Base-by-base conservation (phyloP, 2,797 vertebrate species). In the Gambelia wislizenii region DNA sequence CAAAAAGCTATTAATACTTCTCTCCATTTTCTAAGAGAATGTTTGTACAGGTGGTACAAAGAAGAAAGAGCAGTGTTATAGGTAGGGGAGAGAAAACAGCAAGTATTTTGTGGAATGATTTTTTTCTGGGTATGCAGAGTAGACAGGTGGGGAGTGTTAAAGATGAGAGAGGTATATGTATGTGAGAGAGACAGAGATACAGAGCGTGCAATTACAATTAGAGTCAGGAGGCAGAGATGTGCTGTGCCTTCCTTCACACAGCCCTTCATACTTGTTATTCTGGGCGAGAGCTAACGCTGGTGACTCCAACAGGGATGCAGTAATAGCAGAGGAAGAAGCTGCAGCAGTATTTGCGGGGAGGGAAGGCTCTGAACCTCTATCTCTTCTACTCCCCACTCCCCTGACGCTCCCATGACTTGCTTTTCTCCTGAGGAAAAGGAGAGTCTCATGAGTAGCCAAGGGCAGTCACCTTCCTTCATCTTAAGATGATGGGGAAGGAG, bases 201-300 rank as follows among this genome's bases (percentile, higher is more conserved):
- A 7, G 36, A 30, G n/a, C 2, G 6, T 8, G 33, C 2, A 16
- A 6, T 49, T 39, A 3, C 2, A 16, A 6, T 49, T 39, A 3
- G 47, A 10, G 69, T 61, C 59, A 6, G 12, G 54, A 36, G 74
- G 27, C 6, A 27, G 42, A 5, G 2, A 22, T 67, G 16, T 4
- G 14, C 39, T 59, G 36, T 75, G 59, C 72, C 36, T 10, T 56
- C 72, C 36, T 10, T 56, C 49, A 47, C 74, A 27, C 56, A 89
- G 36, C 69, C 13, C 56, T 54, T 64, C 64, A 13, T 89, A 75
- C 84, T 89, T 89, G 36, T 82, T 86, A 89, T 89, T 89, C 84
- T 86, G 89, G 84, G 70, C 89, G 86, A 78, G 78, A 86, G 36
- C 13, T 1, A 39, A 69, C 7, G 2, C 78, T 89, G 44, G 84